Percentiles rank a stretch among this genome's conserved stretches.
Evolutionary conservation across 2,113 vertebrate species (phyloP).

Genomic region (Bungarus multicinctus): DNA sequence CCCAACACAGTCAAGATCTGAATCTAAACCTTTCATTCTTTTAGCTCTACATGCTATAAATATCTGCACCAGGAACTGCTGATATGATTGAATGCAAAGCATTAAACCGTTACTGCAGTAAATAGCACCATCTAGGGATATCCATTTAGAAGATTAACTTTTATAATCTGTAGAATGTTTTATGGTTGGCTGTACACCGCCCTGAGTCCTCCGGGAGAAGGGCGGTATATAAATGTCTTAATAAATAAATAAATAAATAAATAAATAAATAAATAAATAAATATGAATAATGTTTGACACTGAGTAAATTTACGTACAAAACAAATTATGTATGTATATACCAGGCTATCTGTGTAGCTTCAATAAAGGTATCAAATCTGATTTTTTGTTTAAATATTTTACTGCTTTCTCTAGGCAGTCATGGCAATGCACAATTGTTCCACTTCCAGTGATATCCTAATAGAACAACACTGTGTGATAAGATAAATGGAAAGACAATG

Average conservation of each 20-base stretch:
- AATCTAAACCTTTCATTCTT: conserved; percentile 28
- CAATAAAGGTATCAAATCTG: neutral
- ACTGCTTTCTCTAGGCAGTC: neutral
- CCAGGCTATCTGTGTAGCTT: neutral
- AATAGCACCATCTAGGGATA: conserved; percentile 33
- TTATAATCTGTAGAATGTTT: too few relatives aligned
- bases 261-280: too few relatives aligned
- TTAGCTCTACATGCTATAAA: conserved; percentile 15
- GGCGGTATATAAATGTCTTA: too few relatives aligned
- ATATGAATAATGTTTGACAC: neutral
- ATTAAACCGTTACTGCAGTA: conserved; percentile 2
- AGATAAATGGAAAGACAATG: neutral
- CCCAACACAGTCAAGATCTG: conserved; percentile 18
- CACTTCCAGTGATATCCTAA: neutral
- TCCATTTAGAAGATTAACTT: conserved; percentile 1
- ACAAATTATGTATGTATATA: neutral
- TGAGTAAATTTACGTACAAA: neutral
- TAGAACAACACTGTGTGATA: neutral
- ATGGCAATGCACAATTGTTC: too few relatives aligned
- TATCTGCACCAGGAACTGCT: neutral
- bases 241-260: too few relatives aligned
- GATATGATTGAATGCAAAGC: neutral
- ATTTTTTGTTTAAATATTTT: neutral
- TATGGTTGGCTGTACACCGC: too few relatives aligned
- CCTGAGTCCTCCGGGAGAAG: too few relatives aligned